Evolutionary conservation across 35 echinoderm and acorn worm genomes (phyloP), one percentile per base, ranked within the genome.

Genomic region (Strongylocentrotus purpuratus): DNA sequence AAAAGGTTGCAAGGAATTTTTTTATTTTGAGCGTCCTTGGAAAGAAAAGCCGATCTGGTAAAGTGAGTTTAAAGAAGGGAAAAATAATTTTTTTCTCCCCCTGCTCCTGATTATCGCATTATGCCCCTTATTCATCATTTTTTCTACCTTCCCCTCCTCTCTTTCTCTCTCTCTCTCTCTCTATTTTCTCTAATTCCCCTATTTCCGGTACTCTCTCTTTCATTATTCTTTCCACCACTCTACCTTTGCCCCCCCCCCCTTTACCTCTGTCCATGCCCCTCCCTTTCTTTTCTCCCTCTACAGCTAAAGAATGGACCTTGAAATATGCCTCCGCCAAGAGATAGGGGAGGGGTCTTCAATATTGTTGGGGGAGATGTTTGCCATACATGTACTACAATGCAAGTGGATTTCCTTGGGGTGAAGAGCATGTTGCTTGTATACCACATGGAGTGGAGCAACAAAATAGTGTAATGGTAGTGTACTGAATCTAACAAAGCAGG

Each of bases 271-370:
- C 88, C 90, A 94, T 46, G 1, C 85, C 89, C 41, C 86, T 10
- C 35, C 35, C 35, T 85, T 94, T 95, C 90, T 87, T 85, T 86
- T 91, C 55, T 87, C 46, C 28, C 2, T 65, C 48, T 1, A 97
- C 97, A 98, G 97, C 97, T 95, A 95, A 47, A 92, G 47, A 95
- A 97, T 98, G 95, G 96, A 98, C 97, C 86, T 94, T 87, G 94
- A 22, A 90, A 46, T 95, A 98, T 90, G 97, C 97, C 22, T n/a
- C 97, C 22, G 0, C 87, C 0, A 89, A 45, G 87, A 89, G 87
- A 4, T 89, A 89, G 87, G 87, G 45, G 15, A 89, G 65, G 87
- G 87, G 0, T 31, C 45, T 33, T 15, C 12, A 41, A 28, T 25
- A 14, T 89, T 46, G 87, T 89, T 89, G 87, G 87, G 18, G n/a